These are phyloP conservation scores for Drosophila cognata DNA, from an alignment of 2,888 invertebrate genomes.

Conservation along the genomic window DNA sequence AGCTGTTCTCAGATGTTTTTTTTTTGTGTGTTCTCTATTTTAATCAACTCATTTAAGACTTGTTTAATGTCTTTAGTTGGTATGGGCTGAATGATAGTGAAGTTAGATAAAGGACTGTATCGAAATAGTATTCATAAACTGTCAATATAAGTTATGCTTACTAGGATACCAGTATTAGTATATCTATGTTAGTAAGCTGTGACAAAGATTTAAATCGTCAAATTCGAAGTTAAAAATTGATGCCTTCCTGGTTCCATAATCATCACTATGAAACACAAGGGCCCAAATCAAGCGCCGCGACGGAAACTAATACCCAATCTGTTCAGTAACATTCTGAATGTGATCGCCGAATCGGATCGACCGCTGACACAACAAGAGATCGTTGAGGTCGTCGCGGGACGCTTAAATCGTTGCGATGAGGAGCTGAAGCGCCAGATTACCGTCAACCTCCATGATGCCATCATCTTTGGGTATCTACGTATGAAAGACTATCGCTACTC, in stretches of 20 bases:
- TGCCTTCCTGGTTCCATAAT: neutral
- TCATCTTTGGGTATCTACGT: constrained; percentile 60
- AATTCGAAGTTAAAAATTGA: neutral
- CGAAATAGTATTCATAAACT: neutral
- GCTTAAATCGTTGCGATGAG: constrained; percentile 62
- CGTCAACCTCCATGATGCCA: constrained; percentile 61
- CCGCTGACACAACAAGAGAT: constrained; percentile 68
- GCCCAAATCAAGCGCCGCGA: constrained; percentile 64
- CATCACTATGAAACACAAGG: constrained; percentile 42
- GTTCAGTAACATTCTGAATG: constrained; percentile 53
- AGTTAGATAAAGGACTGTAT: neutral
- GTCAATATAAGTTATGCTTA: neutral
- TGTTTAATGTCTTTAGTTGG: neutral
- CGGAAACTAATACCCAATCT: constrained; percentile 68
- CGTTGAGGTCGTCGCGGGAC: constrained; percentile 54
- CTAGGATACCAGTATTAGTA: neutral
- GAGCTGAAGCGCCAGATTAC: constrained; percentile 67
- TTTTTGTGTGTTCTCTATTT: neutral
- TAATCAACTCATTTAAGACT: neutral
- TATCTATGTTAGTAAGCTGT: constrained; percentile 1
- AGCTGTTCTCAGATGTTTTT: neutral
- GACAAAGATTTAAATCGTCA: neutral
- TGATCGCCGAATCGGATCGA: constrained; percentile 58
- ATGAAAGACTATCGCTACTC: constrained; percentile 61
- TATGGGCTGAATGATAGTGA: neutral